phyloP scores from a whole-genome alignment of 2,888 invertebrate species.

The Metacarcinus magister region DNA sequence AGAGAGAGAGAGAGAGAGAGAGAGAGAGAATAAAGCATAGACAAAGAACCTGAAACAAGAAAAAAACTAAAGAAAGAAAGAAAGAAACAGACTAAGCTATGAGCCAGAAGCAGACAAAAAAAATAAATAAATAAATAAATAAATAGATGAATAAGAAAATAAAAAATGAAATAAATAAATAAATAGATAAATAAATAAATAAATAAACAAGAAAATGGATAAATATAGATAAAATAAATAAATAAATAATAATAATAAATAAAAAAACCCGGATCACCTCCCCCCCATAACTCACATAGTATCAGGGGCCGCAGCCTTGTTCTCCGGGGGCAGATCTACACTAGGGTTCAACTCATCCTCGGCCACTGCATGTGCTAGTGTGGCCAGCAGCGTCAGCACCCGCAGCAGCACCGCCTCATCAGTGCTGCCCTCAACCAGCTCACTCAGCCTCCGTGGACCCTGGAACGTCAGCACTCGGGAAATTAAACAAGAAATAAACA shows the following conservation, averaged over 20 bases:
- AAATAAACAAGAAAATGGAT: neutral
- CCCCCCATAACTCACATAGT: conserved; percentile 72
- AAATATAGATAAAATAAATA: neutral
- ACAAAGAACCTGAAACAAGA: too few species aligned
- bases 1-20: too few species aligned
- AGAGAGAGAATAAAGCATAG: too few species aligned
- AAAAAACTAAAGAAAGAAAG: neutral
- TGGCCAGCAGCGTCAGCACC: conserved; percentile 86
- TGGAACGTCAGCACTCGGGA: conserved; percentile 83
- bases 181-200: too few species aligned
- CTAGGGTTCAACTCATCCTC: conserved; percentile 70
- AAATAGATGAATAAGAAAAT: too few species aligned
- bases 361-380: conserved; percentile 84
- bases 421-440: conserved; percentile 85
- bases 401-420: conserved; percentile 86
- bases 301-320: conserved; percentile 76
- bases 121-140: too few species aligned
- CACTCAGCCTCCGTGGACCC: conserved; percentile 86
- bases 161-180: too few species aligned
- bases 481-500: neutral
- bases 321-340: conserved; percentile 71
- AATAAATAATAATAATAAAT: neutral
- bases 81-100: neutral
- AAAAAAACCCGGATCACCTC: neutral
- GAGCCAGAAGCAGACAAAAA: too few species aligned